Base-by-base conservation (phyloP, 2,797 vertebrate species). In the Hyperoplus lanceolatus region DNA sequence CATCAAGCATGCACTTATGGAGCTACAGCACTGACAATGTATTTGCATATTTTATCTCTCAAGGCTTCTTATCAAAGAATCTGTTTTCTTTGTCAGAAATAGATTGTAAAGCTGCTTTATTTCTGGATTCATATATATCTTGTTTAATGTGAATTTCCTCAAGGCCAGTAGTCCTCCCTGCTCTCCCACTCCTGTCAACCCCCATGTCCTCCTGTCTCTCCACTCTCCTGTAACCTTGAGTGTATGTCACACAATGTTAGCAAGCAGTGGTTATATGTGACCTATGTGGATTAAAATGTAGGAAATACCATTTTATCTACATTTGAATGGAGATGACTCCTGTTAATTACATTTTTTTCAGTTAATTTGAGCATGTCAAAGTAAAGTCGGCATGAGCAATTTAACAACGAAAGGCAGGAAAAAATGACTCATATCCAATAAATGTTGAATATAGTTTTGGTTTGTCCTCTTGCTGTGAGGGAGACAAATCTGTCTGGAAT, bases 371-470 rank as follows among this genome's bases (percentile, higher is more conserved):
- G 39, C 16, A 46, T 78, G 50, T 67, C 57, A 69, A 51, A 75
- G 70, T 49, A 73, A 71, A 51, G 42, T 65, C 1, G 4, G 62
- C 50, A 41, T 67, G 41, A 80, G 79, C 60, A 78, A 74, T 79
- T 71, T 66, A 46, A 68, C 60, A 29, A 29, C 15, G 21, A 70
- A 53, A 68, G 70, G 12, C 0, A 60, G 45, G 64, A 83, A 82
- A 65, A 50, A 77, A 65, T 82, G 79, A 86, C 76, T 89, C 88
- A 74, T 46, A 15, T 83, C 60, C 70, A 66, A 77, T 87, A 43
- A 61, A 80, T 73, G 86, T 89, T 87, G 75, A 79, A 88, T 87
- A 79, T 81, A 83, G 83, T 82, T 81, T 13, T 73, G 46, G 71
- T 73, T 76, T 73, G 58, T 59, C 50, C 49, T 46, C 65, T 77